Conservation (phyloP, 1,140 invertebrate species). For the Heliconius hewitsoni region DNA sequence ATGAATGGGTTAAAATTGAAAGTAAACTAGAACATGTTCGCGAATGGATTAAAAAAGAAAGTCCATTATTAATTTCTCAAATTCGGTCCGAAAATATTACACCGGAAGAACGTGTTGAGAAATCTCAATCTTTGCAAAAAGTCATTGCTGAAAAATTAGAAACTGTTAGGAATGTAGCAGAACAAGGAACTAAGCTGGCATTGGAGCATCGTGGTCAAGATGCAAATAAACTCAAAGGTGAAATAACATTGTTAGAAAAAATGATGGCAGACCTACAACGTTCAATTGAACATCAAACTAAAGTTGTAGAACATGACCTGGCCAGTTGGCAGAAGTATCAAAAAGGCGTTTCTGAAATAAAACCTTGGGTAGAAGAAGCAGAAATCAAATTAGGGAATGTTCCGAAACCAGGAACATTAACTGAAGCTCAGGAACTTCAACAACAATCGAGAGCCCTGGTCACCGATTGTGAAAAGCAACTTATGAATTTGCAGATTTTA, state of each 20-base stretch:
- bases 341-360: constrained; percentile 87
- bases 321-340: constrained; percentile 93
- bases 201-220: constrained; percentile 85
- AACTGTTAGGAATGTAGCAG: constrained; percentile 87
- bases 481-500: constrained; percentile 87
- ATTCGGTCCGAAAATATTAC: constrained; percentile 86
- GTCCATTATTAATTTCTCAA: constrained; percentile 88
- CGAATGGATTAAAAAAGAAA: constrained; percentile 87
- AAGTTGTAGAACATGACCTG: constrained; percentile 88
- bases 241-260: constrained; percentile 86
- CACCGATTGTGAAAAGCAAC: constrained; percentile 88
- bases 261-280: constrained; percentile 86
- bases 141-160: constrained; percentile 88
- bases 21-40: constrained; percentile 85
- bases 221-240: constrained; percentile 85
- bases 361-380: constrained; percentile 93
- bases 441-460: constrained; percentile 86
- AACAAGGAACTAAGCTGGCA: constrained; percentile 88
- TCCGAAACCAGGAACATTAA: constrained; percentile 87
- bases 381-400: constrained; percentile 88
- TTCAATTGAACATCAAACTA: constrained; percentile 87
- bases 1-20: constrained; percentile 91
- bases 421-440: constrained; percentile 90
- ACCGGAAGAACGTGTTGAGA: constrained; percentile 88
- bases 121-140: constrained; percentile 86